Base-by-base conservation (phyloP, 1,140 invertebrate genomes). In the Hyposmocoma kahamanoa region DNA sequence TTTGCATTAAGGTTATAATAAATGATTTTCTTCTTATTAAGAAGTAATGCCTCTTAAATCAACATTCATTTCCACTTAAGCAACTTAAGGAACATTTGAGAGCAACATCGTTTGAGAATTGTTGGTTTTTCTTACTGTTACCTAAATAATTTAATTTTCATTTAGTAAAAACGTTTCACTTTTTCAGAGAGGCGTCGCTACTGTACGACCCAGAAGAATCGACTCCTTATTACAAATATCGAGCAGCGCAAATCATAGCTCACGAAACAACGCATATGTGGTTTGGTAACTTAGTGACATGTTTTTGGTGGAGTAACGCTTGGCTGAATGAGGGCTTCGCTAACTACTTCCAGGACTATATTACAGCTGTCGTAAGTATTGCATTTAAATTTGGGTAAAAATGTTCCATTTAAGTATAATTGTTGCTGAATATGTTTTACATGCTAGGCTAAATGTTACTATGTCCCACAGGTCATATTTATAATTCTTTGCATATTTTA, bases 251-350 rank as follows among this genome's bases (percentile, higher is more conserved):
- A 18, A 86, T 90, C 3, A 71, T 92, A 6, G 87, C 90, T 4
- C 91, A 92, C 43, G 91, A 92, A 65, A 89, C 90, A 28, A 79
- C 89, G 0, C 91, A 92, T 53, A 88, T 88, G 87, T 92, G 91
- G 91, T 92, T 91, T 34, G 91, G 91, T 1, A 88, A 92, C 77
- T 74, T 90, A 0, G 91, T 92, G 0, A 92, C 90, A 2, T 91
- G 90, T 28, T 76, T 90, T n/a, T 92, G 90, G 91, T 93, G 91
- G 91, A 89, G 88, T 28, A 86, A 90, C 43, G 88, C 88, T 0
- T 93, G 92, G 91, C 64, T 93, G 0, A 92, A 92, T 52, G 92
- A 89, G 55, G 84, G 84, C 1, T 90, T 97, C 4, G 89, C 88
- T 1, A 89, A 88, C 28, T 96, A 96, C 70, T 88, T 98, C 57